Conservation (phyloP, 2,888 invertebrate species). For the Nysson spinosus region DNA sequence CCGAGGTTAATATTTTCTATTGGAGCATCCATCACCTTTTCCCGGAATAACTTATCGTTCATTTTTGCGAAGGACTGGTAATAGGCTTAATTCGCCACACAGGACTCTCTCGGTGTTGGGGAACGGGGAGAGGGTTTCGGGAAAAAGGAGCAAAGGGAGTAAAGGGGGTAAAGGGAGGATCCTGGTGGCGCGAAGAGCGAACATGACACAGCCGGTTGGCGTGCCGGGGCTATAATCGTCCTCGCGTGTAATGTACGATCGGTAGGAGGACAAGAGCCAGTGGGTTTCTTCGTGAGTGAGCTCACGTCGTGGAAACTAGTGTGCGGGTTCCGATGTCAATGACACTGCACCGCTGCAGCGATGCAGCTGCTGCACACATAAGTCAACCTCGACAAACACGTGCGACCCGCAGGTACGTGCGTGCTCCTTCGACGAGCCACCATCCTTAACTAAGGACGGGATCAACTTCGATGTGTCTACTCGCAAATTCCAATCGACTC, state of each 20-base stretch:
- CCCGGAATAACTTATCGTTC: slow-evolving; percentile 47
- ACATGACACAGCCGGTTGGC: slow-evolving; percentile 59
- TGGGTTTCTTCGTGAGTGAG: slow-evolving; percentile 62
- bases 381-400: slow-evolving; percentile 64
- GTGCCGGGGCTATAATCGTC: slow-evolving; percentile 67
- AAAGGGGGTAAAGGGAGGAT: slow-evolving; percentile 32
- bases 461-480: too few species aligned
- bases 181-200: slow-evolving; percentile 55
- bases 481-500: too few species aligned
- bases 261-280: slow-evolving; percentile 64
- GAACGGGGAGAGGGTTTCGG: neutral
- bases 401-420: slow-evolving; percentile 48
- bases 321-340: slow-evolving; percentile 68
- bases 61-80: slow-evolving; percentile 44
- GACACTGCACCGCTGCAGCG: slow-evolving; percentile 66
- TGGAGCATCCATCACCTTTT: neutral
- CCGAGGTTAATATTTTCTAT: slow-evolving; percentile 8
- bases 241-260: slow-evolving; percentile 68
- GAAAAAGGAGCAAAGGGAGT: neutral
- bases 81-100: slow-evolving; percentile 51
- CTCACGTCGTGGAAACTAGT: slow-evolving; percentile 62
- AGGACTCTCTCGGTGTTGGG: slow-evolving; percentile 17
- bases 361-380: slow-evolving; percentile 61
- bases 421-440: slow-evolving; percentile 22
- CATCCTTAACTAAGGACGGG: slow-evolving; percentile 3